Conservation (phyloP, 2,888 invertebrate species). For the Odontothrips loti region DNA sequence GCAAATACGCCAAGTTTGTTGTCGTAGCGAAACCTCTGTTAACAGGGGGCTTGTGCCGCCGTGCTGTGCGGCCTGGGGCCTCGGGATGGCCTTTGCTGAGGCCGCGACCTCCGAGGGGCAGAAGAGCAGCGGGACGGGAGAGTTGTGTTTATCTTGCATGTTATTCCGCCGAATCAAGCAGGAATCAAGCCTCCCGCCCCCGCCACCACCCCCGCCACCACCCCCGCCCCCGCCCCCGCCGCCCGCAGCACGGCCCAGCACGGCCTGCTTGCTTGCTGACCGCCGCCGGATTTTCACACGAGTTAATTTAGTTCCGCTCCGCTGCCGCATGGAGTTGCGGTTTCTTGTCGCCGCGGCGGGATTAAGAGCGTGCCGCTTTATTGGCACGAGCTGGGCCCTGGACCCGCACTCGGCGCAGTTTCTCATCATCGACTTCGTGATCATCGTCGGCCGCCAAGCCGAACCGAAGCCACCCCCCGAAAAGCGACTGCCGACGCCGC, state of each 20-base stretch:
- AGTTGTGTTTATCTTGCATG: constrained; percentile 15
- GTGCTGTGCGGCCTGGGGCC: neutral
- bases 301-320: neutral
- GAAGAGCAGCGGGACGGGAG: neutral
- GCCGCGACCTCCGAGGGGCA: neutral
- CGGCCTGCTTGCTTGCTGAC: neutral
- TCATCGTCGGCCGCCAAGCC: too few relatives aligned
- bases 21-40: constrained; percentile 24
- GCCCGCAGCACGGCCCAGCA: too few relatives aligned
- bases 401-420: too few relatives aligned
- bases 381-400: too few relatives aligned
- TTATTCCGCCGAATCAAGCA: constrained; percentile 24
- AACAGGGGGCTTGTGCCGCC: neutral
- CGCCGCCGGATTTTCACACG: constrained; percentile 6
- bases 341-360: too few relatives aligned
- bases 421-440: too few relatives aligned
- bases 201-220: neutral
- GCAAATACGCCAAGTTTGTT: constrained; percentile 21
- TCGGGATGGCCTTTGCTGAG: neutral
- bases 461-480: too few relatives aligned
- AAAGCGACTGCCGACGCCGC: too few relatives aligned
- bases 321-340: neutral
- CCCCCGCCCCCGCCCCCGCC: neutral
- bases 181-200: neutral
- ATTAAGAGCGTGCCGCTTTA: too few relatives aligned